Evolutionary conservation across 2,113 vertebrate genomes (phyloP).

Genomic region (Cyprinodon tularosa): DNA sequence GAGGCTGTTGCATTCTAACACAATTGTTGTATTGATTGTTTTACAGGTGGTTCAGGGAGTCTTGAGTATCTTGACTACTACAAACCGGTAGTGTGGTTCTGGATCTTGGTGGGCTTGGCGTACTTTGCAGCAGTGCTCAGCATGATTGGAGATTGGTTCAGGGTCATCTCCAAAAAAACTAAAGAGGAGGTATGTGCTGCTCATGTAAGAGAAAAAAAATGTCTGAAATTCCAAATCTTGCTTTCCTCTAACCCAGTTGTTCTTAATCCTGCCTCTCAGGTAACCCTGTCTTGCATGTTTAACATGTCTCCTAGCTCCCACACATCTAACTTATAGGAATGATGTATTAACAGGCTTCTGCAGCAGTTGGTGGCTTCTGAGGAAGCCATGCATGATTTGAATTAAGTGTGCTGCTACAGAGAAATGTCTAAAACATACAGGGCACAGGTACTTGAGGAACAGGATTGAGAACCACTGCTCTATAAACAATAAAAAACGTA

Average conservation of each 20-base stretch:
- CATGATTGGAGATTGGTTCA: constrained; percentile 99
- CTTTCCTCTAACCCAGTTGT: background rate
- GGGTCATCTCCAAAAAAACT: constrained; percentile 98
- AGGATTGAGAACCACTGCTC: too few species aligned
- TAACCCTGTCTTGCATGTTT: too few species aligned
- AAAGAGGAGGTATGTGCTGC: constrained; percentile 92
- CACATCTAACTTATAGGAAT: too few species aligned
- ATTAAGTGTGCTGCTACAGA: too few species aligned
- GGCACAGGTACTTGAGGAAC: too few species aligned
- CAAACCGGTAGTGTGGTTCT: constrained; percentile 97
- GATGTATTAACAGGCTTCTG: too few species aligned
- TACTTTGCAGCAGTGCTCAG: constrained; percentile 98
- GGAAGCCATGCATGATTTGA: too few species aligned
- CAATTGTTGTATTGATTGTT: constrained; percentile 17
- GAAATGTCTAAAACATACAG: too few species aligned
- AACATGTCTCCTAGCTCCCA: too few species aligned
- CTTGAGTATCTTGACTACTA: constrained; percentile 92
- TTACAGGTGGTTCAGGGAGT: constrained; percentile 87
- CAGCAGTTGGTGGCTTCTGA: too few species aligned
- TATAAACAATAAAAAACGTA: background rate
- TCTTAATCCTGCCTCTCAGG: too few species aligned
- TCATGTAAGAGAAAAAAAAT: background rate
- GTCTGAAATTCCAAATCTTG: background rate
- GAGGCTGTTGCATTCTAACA: background rate
- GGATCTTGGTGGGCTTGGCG: constrained; percentile 97